Percentiles rank a stretch among this genome's conserved stretches.
These are phyloP conservation scores for Champsocephalus esox DNA, from an alignment of 2,797 vertebrate species.

Conservation along the genomic window DNA sequence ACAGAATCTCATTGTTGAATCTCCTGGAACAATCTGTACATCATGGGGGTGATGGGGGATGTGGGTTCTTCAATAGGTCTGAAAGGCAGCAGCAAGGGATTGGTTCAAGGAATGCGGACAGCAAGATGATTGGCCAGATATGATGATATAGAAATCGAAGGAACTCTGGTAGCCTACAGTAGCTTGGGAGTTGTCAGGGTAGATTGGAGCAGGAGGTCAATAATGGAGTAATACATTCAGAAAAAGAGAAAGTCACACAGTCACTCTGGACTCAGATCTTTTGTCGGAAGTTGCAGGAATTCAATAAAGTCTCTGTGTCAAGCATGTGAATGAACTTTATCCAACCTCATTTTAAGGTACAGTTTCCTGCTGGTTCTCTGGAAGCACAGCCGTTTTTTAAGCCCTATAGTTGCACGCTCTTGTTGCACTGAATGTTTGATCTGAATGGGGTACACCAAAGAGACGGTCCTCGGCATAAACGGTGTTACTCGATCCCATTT, in stretches of 20 bases:
- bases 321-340: background rate
- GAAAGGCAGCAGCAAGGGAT: background rate
- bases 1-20: slow-evolving; percentile 14
- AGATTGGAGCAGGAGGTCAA: background rate
- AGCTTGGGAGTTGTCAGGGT: background rate
- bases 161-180: background rate
- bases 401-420: background rate
- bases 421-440: background rate
- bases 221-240: background rate
- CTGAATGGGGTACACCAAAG: background rate
- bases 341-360: background rate
- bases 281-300: background rate
- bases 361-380: background rate
- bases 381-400: background rate
- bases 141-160: background rate
- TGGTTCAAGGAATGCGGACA: background rate
- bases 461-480: background rate
- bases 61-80: background rate
- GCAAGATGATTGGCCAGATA: slow-evolving; percentile 12
- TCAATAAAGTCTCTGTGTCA: background rate
- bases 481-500: background rate
- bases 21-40: slow-evolving; percentile 18
- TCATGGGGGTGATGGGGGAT: background rate
- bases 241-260: too few species aligned
- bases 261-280: too few species aligned